These are phyloP conservation scores for Rhizoglyphus robini DNA, from an alignment of 1,140 invertebrate species.

Conservation along the genomic window DNA sequence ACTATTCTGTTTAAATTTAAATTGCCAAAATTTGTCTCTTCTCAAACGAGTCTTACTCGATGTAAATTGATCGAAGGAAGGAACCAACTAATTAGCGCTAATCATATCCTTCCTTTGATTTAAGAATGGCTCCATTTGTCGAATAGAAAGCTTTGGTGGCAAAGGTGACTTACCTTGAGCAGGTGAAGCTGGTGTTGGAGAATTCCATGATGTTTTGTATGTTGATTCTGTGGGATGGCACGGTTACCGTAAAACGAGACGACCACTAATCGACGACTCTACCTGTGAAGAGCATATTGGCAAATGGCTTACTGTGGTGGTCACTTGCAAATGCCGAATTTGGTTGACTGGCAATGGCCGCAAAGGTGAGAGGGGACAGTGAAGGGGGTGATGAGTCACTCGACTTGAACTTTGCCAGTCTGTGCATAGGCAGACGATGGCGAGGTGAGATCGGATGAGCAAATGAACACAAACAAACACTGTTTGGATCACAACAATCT, in stretches of 20 bases:
- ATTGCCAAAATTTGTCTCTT: too few species aligned
- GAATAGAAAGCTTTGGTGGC: too few species aligned
- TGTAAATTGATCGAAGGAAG: slow-evolving; percentile 3
- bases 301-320: neutral
- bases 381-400: neutral
- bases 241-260: neutral
- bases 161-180: slow-evolving; percentile 13
- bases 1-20: too few species aligned
- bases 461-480: too few species aligned
- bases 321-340: too few species aligned
- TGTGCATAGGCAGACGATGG: neutral
- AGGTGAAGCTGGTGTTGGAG: slow-evolving; percentile 8
- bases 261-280: neutral
- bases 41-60: too few species aligned
- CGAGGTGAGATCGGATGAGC: too few species aligned
- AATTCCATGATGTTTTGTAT: slow-evolving; percentile 13
- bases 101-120: slow-evolving; percentile 16
- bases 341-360: neutral
- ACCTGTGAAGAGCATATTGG: slow-evolving; percentile 13
- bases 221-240: neutral
- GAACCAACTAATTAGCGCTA: slow-evolving; percentile 7
- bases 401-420: neutral
- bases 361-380: neutral
- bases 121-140: neutral
- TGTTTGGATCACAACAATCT: too few species aligned